Percentiles rank a stretch among this genome's conserved stretches.
Evolutionary conservation across 1,140 invertebrate species (phyloP).

Genomic region (fruit fly (Drosophila melanogaster)): Release_6_plus_ISO1_MT NC_004354.4:18568501-18569000

Average conservation of each 20-base stretch:
- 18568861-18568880: slow-evolving; percentile 48
- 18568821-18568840: slow-evolving; percentile 70
- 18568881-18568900: slow-evolving; percentile 12
- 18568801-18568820: slow-evolving; percentile 44
- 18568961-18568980: slow-evolving; percentile 84
- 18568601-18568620: too few relatives aligned
- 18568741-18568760: slow-evolving; percentile 84
- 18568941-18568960: slow-evolving; percentile 72
- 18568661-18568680: too few relatives aligned
- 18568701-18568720: slow-evolving; percentile 49
- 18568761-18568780: slow-evolving; percentile 73
- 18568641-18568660: too few relatives aligned
- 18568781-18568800: slow-evolving; percentile 35
- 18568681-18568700: too few relatives aligned
- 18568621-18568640: too few relatives aligned
- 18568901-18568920: slow-evolving; percentile 20
- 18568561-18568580: too few relatives aligned
- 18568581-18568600: too few relatives aligned
- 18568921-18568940: slow-evolving; percentile 64
- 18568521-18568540: neutral
- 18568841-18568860: slow-evolving; percentile 74
- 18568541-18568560: neutral
- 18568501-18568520: slow-evolving; percentile 4
- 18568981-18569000: slow-evolving; percentile 43
- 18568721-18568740: slow-evolving; percentile 84